Conservation (phyloP, 1,140 invertebrate genomes). For the Bombus polaris region DNA sequence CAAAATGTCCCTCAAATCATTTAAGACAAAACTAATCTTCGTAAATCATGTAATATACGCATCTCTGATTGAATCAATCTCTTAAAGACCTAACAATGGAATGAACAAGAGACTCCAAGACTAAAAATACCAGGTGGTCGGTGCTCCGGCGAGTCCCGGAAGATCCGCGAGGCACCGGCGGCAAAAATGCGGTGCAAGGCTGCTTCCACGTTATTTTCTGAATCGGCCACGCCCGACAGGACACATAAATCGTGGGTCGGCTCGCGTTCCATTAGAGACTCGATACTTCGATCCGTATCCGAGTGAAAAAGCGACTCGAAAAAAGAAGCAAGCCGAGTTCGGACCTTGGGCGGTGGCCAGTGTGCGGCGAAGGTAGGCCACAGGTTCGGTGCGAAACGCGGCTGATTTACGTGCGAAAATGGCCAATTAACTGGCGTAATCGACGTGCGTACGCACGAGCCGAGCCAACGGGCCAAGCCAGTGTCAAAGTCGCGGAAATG, state of each 20-base stretch:
- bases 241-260: conserved; percentile 31
- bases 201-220: conserved; percentile 43
- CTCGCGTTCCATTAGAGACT: conserved; percentile 52
- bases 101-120: too few relatives aligned
- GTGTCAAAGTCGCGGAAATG: conserved; percentile 61
- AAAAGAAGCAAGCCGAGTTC: conserved; percentile 46
- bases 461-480: neutral
- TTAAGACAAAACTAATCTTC: too few relatives aligned
- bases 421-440: conserved; percentile 71
- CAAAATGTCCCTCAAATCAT: too few relatives aligned
- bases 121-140: neutral
- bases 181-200: conserved; percentile 41
- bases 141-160: conserved; percentile 18
- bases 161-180: conserved; percentile 6
- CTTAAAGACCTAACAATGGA: neutral
- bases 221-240: conserved; percentile 44
- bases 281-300: conserved; percentile 24
- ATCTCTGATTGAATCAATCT: too few relatives aligned
- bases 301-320: conserved; percentile 33
- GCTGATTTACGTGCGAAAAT: conserved; percentile 73
- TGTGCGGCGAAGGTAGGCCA: conserved; percentile 62
- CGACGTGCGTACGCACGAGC: conserved; percentile 33
- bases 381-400: conserved; percentile 46
- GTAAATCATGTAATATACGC: too few relatives aligned
- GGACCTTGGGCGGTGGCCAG: conserved; percentile 68